These are phyloP conservation scores for Phasianus colchicus DNA, from an alignment of 2,113 vertebrate species.

Conservation along the genomic window DNA sequence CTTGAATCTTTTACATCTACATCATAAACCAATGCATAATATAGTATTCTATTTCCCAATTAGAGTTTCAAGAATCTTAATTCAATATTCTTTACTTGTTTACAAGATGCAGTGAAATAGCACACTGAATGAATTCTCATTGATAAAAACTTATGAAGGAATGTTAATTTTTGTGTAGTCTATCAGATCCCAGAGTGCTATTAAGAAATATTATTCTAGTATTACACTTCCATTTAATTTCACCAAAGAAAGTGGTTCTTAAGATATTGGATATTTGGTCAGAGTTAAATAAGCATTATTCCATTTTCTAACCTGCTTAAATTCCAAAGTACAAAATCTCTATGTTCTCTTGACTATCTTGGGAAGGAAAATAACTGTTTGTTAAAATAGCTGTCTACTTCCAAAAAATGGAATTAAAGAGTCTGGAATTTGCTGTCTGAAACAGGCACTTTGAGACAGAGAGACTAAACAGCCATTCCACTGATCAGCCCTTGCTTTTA, in stretches of 20 bases:
- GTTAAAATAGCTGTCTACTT: neutral
- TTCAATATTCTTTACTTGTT: neutral
- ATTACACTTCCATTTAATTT: too few relatives aligned
- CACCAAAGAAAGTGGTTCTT: too few relatives aligned
- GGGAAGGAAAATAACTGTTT: neutral
- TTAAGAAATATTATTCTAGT: neutral
- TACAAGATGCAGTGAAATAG: neutral
- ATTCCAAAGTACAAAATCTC: neutral
- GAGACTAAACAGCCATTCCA: neutral
- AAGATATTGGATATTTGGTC: neutral
- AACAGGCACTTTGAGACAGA: rapidly evolving
- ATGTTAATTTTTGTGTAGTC: neutral
- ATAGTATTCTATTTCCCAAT: neutral
- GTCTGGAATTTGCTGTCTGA: neutral
- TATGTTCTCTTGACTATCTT: neutral
- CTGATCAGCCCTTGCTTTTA: neutral
- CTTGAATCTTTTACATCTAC: neutral
- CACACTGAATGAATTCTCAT: neutral
- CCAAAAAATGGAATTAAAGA: neutral
- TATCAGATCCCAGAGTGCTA: neutral
- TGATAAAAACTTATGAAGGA: neutral
- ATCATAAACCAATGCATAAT: neutral
- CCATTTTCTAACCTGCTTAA: neutral
- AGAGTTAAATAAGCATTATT: neutral
- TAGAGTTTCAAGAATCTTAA: neutral